Percentiles rank a stretch among this genome's conserved stretches.
These are phyloP conservation scores for Oostethus manadensis DNA, from an alignment of 2,113 vertebrate species.

Conservation along the genomic window DNA sequence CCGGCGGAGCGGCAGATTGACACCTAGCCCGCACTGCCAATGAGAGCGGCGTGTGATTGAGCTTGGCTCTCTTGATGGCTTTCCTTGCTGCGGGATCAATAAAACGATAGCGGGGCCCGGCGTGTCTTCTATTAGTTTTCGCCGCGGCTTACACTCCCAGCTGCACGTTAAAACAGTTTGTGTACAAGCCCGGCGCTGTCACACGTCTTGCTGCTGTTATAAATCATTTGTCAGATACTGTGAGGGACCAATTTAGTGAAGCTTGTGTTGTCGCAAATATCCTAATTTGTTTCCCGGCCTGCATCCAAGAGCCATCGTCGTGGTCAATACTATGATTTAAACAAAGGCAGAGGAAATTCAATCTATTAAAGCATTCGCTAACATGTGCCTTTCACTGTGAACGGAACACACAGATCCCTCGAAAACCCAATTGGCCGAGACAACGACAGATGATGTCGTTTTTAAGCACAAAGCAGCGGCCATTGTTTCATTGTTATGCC, in stretches of 20 bases:
- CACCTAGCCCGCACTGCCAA: conserved; percentile 17
- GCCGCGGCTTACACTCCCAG: conserved; percentile 16
- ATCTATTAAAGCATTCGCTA: conserved; percentile 10
- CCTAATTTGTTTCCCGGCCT: conserved; percentile 28
- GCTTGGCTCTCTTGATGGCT: conserved; percentile 44
- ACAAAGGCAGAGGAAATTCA: conserved; percentile 10
- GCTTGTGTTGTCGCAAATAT: conserved; percentile 36
- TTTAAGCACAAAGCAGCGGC: neutral
- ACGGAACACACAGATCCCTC: conserved; percentile 3
- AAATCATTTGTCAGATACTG: conserved; percentile 38
- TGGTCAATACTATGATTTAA: conserved; percentile 21
- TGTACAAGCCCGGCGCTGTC: conserved; percentile 17
- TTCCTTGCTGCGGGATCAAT: conserved; percentile 52
- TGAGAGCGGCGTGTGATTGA: conserved; percentile 44
- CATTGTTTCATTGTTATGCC: neutral
- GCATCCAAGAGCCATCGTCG: conserved; percentile 13
- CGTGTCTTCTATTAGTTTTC: conserved; percentile 29
- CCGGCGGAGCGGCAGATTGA: conserved; percentile 9
- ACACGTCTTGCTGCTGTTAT: conserved; percentile 11
- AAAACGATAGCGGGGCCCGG: conserved; percentile 30
- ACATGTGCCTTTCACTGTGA: conserved; percentile 6
- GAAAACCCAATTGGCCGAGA: conserved; percentile 2
- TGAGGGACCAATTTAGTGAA: conserved; percentile 25
- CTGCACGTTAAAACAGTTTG: conserved; percentile 22
- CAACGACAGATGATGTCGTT: neutral